Percentiles rank a stretch among this genome's conserved stretches.
Evolutionary conservation across 2,797 vertebrate genomes (phyloP).

Genomic region (Melanotaenia pygmaea): DNA sequence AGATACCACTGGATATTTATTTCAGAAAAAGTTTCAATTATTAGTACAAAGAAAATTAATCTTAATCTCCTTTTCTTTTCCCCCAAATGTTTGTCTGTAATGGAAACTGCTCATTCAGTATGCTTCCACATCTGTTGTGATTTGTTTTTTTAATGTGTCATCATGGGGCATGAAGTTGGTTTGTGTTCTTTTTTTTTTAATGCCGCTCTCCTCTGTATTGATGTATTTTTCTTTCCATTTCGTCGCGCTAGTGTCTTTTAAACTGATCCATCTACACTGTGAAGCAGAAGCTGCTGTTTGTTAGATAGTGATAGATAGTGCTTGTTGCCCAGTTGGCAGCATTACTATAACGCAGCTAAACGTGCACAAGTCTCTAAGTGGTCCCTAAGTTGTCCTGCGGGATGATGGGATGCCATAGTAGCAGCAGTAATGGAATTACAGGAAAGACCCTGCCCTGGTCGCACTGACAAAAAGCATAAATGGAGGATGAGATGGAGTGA

Average conservation of each 20-base stretch:
- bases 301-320: conserved; percentile 75
- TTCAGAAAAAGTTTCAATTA: conserved; percentile 4
- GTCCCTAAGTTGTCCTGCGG: conserved; percentile 79
- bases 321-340: conserved; percentile 77
- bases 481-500: conserved; percentile 68
- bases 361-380: conserved; percentile 77
- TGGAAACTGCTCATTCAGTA: background rate
- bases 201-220: conserved; percentile 3
- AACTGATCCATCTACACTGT: conserved; percentile 46
- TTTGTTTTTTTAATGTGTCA: conserved; percentile 3
- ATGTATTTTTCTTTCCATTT: conserved; percentile 40
- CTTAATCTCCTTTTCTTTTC: background rate
- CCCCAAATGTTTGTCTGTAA: background rate
- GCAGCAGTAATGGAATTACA: conserved; percentile 79
- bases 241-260: conserved; percentile 61
- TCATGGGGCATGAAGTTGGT: background rate
- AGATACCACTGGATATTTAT: background rate
- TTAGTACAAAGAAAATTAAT: background rate
- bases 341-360: conserved; percentile 73
- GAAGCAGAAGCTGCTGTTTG: conserved; percentile 65
- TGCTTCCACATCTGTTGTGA: background rate
- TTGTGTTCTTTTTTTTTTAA: background rate
- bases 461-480: conserved; percentile 65
- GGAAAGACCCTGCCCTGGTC: conserved; percentile 71
- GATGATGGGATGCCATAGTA: conserved; percentile 77